phyloP scores from a whole-genome alignment of 2,888 invertebrate species.

The Ariolimax columbianus region DNA sequence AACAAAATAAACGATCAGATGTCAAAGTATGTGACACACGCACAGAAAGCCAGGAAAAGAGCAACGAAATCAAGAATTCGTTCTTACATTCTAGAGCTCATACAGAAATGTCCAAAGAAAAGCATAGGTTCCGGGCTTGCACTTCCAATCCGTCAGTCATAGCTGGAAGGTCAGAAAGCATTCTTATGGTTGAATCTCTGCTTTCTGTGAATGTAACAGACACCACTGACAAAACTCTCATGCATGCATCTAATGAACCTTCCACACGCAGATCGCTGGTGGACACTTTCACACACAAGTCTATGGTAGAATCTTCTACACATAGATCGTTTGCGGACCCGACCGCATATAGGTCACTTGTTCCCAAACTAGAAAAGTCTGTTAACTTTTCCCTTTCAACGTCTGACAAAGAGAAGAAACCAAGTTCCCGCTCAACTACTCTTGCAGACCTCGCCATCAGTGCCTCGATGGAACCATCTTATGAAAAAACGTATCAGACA shows the following conservation, averaged over 20 bases:
- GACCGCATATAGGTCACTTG: background rate
- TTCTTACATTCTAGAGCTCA: background rate
- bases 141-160: background rate
- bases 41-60: background rate
- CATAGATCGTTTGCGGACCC: no score
- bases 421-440: background rate
- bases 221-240: background rate
- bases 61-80: background rate
- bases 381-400: background rate
- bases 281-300: no score
- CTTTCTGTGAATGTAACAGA: background rate
- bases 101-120: background rate
- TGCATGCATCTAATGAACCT: no score
- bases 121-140: background rate
- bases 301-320: background rate
- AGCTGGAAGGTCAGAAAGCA: conserved; percentile 2
- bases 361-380: background rate
- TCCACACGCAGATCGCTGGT: no score
- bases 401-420: background rate
- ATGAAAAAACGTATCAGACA: background rate
- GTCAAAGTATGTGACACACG: background rate
- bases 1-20: background rate
- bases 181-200: conserved; percentile 38
- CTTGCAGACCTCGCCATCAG: background rate
- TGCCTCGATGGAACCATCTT: background rate